Conservation (phyloP, 2,113 vertebrate species). For the Cygnus atratus region DNA sequence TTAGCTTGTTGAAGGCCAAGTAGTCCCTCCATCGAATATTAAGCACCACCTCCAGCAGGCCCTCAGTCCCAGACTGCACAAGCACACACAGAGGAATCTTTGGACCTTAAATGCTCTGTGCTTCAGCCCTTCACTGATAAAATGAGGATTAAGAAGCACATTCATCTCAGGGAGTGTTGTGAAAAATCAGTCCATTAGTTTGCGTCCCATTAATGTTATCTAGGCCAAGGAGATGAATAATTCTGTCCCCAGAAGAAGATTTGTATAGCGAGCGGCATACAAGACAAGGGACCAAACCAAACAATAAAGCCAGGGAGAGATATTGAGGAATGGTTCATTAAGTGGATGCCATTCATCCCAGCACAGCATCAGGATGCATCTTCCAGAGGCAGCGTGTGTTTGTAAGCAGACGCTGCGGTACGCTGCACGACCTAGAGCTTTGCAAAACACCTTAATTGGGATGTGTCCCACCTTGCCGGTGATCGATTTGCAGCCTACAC, state of each 20-base stretch:
- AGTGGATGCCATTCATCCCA: background rate
- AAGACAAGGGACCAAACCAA: background rate
- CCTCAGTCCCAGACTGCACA: background rate
- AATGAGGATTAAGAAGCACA: slow-evolving; percentile 41
- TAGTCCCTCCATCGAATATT: background rate
- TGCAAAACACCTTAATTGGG: background rate
- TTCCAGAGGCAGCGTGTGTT: background rate
- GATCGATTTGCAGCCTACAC: background rate
- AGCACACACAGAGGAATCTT: background rate
- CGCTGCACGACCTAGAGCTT: background rate
- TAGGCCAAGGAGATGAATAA: slow-evolving; percentile 57
- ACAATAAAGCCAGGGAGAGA: background rate
- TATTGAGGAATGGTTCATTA: background rate
- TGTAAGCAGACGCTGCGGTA: background rate
- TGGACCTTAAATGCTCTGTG: background rate
- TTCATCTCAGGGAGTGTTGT: slow-evolving; percentile 20
- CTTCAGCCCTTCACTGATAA: slow-evolving; percentile 37
- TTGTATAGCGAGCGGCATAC: background rate
- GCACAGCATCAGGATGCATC: background rate
- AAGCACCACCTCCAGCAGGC: background rate
- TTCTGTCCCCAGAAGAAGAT: slow-evolving; percentile 40
- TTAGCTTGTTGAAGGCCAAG: background rate
- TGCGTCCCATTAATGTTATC: slow-evolving; percentile 54
- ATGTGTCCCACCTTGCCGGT: background rate
- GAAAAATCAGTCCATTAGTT: slow-evolving; percentile 56